Conservation (phyloP, 1,140 invertebrate species). For the Ooceraea biroi region DNA sequence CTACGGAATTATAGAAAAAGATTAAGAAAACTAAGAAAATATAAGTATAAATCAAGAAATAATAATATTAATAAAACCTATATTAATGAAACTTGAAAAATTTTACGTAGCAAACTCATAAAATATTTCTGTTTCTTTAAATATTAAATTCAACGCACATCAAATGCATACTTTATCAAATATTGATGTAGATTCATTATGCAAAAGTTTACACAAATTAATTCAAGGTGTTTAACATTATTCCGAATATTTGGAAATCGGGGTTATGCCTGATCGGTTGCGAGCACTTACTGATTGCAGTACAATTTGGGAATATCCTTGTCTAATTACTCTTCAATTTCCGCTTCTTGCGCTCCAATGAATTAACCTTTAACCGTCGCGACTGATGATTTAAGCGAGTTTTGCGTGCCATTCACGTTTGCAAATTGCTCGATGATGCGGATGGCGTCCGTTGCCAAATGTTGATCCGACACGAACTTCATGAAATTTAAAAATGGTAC, state of each 20-base stretch:
- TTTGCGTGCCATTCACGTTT: slow-evolving; percentile 52
- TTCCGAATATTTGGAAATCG: neutral
- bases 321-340: slow-evolving; percentile 53
- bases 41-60: neutral
- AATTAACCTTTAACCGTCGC: slow-evolving; percentile 56
- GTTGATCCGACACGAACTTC: slow-evolving; percentile 41
- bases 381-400: slow-evolving; percentile 53
- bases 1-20: too few species aligned
- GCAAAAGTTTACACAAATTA: slow-evolving; percentile 22
- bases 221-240: slow-evolving; percentile 9
- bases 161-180: neutral
- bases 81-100: neutral
- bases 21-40: neutral
- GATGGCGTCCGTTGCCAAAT: slow-evolving; percentile 38
- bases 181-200: slow-evolving; percentile 2
- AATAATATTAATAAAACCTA: neutral
- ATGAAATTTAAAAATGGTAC: neutral
- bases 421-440: slow-evolving; percentile 40
- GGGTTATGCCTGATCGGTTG: neutral
- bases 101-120: neutral
- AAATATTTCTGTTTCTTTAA: neutral
- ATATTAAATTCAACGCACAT: neutral
- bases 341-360: slow-evolving; percentile 16
- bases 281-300: slow-evolving; percentile 22
- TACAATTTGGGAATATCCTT: slow-evolving; percentile 40